A percentile compares a stretch with the other conserved stretches of the same genome.
These are phyloP conservation scores for Lepisosteus oculatus DNA, from an alignment of 2,113 vertebrate species.

Conservation along the genomic window DNA sequence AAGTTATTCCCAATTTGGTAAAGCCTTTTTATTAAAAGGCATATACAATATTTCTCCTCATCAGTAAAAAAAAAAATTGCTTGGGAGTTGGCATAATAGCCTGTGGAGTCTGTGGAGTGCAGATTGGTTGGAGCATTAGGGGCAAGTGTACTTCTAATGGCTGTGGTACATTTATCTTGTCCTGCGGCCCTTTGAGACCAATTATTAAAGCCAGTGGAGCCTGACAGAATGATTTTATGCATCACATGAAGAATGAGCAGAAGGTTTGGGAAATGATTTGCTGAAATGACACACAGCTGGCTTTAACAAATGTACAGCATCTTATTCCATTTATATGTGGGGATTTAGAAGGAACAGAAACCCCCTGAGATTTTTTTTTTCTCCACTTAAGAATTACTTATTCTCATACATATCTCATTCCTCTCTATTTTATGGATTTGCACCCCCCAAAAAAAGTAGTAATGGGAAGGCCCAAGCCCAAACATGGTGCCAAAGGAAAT, in stretches of 20 bases:
- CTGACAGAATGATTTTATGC: slow-evolving; percentile 62
- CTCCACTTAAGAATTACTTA: neutral
- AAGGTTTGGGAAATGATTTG: slow-evolving; percentile 47
- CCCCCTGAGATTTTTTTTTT: neutral
- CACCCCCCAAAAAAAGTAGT: neutral
- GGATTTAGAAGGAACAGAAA: slow-evolving; percentile 4
- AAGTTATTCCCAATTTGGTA: slow-evolving; percentile 57
- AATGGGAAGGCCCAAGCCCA: too few species aligned
- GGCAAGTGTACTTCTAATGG: slow-evolving; percentile 40
- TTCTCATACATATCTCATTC: neutral
- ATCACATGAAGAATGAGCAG: slow-evolving; percentile 40
- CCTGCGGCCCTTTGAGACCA: slow-evolving; percentile 49
- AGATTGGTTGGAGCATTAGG: slow-evolving; percentile 30
- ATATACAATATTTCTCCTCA: slow-evolving; percentile 54
- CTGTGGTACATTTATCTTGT: slow-evolving; percentile 37
- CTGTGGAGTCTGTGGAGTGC: slow-evolving; percentile 14
- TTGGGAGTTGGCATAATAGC: slow-evolving; percentile 29
- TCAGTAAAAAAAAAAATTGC: slow-evolving; percentile 53
- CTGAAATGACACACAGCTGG: slow-evolving; percentile 29
- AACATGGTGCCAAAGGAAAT: too few species aligned
- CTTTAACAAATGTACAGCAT: slow-evolving; percentile 26
- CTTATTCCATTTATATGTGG: slow-evolving; percentile 16
- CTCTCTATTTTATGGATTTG: neutral
- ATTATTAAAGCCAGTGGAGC: slow-evolving; percentile 55
- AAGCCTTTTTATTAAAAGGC: slow-evolving; percentile 54